phyloP scores from a whole-genome alignment of 2,113 vertebrate genomes.

The Pteropus alecto region DNA sequence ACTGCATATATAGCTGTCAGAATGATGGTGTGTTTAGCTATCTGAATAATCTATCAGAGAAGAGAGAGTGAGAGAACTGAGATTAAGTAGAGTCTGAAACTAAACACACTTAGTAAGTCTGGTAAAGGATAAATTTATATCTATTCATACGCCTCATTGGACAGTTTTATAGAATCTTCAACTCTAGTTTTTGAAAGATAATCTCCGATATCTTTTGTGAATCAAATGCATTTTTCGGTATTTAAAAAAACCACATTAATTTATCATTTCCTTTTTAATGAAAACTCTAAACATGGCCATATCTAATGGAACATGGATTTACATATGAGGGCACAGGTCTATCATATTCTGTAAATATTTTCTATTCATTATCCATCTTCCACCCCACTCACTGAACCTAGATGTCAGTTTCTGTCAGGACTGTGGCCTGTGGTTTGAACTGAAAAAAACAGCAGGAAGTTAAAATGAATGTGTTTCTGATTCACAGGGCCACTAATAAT shows the following conservation, averaged over 20 bases:
- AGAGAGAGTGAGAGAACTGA: not conserved
- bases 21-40: not conserved
- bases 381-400: not conserved
- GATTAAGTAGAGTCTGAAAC: not conserved
- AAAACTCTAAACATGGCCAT: not conserved
- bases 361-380: not conserved
- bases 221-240: slow-evolving; percentile 41
- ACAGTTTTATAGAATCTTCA: slow-evolving; percentile 12
- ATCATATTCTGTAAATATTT: slow-evolving; percentile 8
- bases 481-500: not conserved
- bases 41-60: not conserved
- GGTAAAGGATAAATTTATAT: not conserved
- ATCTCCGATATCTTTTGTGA: slow-evolving; percentile 23
- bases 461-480: not conserved
- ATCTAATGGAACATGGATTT: not conserved
- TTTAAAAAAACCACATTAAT: slow-evolving; percentile 20
- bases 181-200: slow-evolving; percentile 14
- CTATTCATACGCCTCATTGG: not conserved
- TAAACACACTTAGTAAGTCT: not conserved
- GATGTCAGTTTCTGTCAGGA: not conserved
- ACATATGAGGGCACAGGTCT: not conserved
- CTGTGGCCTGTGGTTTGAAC: not conserved
- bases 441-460: not conserved
- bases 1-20: not conserved
- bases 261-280: slow-evolving; percentile 45